These are phyloP conservation scores for Kryptolebias marmoratus DNA, from an alignment of 2,113 vertebrate genomes.

Conservation along the genomic window DNA sequence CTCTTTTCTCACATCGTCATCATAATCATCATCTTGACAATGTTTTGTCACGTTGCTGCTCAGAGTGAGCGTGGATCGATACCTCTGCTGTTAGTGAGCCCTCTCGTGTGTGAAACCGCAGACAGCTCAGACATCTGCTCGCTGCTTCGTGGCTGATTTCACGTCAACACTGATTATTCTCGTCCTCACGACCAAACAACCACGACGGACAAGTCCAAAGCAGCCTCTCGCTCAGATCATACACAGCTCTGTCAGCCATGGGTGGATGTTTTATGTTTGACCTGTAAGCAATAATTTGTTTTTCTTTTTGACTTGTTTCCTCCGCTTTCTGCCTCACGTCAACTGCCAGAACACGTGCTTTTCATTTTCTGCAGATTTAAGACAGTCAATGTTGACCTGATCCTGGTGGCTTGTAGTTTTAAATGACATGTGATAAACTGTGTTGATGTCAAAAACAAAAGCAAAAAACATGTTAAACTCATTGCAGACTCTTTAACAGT, in stretches of 20 bases:
- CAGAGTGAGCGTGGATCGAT: constrained; percentile 59
- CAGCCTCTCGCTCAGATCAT: neutral
- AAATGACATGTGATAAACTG: neutral
- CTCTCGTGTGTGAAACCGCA: constrained; percentile 63
- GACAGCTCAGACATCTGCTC: constrained; percentile 50
- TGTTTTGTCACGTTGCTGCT: constrained; percentile 63
- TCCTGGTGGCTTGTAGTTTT: neutral
- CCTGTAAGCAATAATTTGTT: neutral
- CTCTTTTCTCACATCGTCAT: constrained; percentile 1
- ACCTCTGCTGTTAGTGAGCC: constrained; percentile 31
- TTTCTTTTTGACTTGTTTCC: neutral
- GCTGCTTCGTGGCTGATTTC: constrained; percentile 37
- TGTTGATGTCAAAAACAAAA: neutral
- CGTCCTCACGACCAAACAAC: constrained; percentile 12
- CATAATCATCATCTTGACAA: constrained; percentile 33
- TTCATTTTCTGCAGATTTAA: neutral
- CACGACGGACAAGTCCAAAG: constrained; percentile 4
- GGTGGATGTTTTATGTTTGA: neutral
- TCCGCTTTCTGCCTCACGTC: neutral
- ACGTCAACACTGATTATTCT: constrained; percentile 50
- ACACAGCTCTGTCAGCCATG: neutral
- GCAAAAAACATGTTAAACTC: neutral
- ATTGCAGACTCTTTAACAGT: neutral
- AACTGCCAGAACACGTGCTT: neutral
- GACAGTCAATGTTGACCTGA: neutral